These are phyloP conservation scores for Drosophila repletoides DNA, from an alignment of 1,140 invertebrate genomes.

Conservation along the genomic window DNA sequence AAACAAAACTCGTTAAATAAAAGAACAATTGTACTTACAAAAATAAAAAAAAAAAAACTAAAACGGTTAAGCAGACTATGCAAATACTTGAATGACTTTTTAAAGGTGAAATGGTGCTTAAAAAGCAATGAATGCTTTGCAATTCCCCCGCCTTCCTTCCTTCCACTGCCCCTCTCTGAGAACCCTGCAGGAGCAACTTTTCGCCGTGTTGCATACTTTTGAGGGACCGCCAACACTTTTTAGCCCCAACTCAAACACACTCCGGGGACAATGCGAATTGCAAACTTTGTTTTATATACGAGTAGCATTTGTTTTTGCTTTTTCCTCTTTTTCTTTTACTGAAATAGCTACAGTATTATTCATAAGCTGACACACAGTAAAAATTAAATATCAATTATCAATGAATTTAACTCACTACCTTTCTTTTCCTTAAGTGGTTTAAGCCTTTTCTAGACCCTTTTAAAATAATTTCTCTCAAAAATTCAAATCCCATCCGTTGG, in stretches of 20 bases:
- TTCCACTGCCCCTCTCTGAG: neutral
- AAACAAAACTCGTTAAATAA: constrained; percentile 82
- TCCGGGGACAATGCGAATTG: constrained; percentile 30
- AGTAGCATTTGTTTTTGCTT: constrained; percentile 3
- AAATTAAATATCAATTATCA: too few species aligned
- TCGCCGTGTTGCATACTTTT: constrained; percentile 37
- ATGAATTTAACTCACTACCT: too few species aligned
- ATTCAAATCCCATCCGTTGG: too few species aligned
- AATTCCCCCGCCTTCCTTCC: neutral
- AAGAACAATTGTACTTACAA: constrained; percentile 79
- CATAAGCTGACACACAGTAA: constrained; percentile 18
- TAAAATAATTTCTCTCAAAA: too few species aligned
- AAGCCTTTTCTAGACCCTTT: too few species aligned
- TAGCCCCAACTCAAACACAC: constrained; percentile 31
- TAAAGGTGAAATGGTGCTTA: constrained; percentile 81
- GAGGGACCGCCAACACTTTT: constrained; percentile 28
- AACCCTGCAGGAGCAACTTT: constrained; percentile 21
- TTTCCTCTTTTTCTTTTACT: neutral
- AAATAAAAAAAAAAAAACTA: too few species aligned
- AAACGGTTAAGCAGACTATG: constrained; percentile 81
- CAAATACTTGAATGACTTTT: constrained; percentile 82
- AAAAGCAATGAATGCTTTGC: constrained; percentile 74
- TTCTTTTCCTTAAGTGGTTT: too few species aligned
- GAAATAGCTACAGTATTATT: constrained; percentile 5
- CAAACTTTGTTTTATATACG: constrained; percentile 54